Evolutionary conservation across 2,888 invertebrate species (phyloP).

Genomic region (Drosophila anceps): DNA sequence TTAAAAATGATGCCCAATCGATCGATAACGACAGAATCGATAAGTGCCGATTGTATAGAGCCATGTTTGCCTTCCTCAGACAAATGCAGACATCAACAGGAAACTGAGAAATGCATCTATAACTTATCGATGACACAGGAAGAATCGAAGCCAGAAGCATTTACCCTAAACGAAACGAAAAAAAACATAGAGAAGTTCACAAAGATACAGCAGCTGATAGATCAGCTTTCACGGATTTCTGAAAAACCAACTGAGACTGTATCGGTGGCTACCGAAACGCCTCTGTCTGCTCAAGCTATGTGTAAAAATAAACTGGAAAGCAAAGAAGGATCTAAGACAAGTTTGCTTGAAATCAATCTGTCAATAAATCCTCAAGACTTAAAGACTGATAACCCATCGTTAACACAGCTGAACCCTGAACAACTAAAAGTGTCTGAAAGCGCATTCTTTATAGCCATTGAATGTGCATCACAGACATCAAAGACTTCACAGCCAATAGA

Average conservation of each 20-base stretch:
- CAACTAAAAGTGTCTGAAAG: not conserved
- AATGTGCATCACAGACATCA: not conserved
- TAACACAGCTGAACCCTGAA: not conserved
- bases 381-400: too few relatives aligned
- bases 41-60: accelerated
- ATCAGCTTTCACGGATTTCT: not conserved
- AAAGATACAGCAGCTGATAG: not conserved
- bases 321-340: not conserved
- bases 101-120: not conserved
- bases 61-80: not conserved
- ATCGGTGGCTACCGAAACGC: not conserved
- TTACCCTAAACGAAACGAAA: not conserved
- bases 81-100: not conserved
- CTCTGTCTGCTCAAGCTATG: not conserved
- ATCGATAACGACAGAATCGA: not conserved
- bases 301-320: not conserved
- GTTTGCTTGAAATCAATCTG: not conserved
- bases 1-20: not conserved
- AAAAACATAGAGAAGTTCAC: not conserved
- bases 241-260: not conserved
- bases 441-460: not conserved
- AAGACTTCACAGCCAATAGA: not conserved
- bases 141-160: not conserved
- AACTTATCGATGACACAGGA: not conserved
- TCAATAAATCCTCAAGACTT: not conserved